Conservation (phyloP, 2,797 vertebrate species). For the Argentina silus region DNA sequence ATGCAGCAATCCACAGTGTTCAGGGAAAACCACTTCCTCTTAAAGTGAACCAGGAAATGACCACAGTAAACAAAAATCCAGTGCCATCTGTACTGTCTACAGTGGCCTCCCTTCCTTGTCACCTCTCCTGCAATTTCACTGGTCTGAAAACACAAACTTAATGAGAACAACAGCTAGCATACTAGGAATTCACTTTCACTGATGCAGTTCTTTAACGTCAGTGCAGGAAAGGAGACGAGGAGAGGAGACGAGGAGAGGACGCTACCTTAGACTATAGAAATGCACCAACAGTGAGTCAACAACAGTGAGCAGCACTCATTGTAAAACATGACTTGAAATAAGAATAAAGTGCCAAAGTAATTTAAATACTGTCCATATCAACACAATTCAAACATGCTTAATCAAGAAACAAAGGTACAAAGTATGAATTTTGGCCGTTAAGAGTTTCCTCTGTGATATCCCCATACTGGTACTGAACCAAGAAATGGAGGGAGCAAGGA, state of each 20-base stretch:
- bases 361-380: constrained; percentile 2
- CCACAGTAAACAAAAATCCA: not conserved
- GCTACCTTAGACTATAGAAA: not conserved
- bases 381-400: not conserved
- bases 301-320: not conserved
- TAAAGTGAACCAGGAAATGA: not conserved
- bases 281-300: not conserved
- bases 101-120: not conserved
- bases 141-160: too few relatives aligned
- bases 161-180: not conserved
- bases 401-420: not conserved
- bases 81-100: not conserved
- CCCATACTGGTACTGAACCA: not conserved
- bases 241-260: not conserved
- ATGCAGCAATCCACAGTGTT: not conserved
- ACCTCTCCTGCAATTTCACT: not conserved
- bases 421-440: not conserved
- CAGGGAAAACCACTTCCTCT: not conserved
- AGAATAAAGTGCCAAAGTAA: not conserved
- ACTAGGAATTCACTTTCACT: not conserved
- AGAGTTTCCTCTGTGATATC: not conserved
- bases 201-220: not conserved
- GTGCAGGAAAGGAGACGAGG: not conserved
- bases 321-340: not conserved
- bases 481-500: too few relatives aligned